phyloP scores from a whole-genome alignment of 2,797 vertebrate genomes.

The Myiotriccus ornatus region DNA sequence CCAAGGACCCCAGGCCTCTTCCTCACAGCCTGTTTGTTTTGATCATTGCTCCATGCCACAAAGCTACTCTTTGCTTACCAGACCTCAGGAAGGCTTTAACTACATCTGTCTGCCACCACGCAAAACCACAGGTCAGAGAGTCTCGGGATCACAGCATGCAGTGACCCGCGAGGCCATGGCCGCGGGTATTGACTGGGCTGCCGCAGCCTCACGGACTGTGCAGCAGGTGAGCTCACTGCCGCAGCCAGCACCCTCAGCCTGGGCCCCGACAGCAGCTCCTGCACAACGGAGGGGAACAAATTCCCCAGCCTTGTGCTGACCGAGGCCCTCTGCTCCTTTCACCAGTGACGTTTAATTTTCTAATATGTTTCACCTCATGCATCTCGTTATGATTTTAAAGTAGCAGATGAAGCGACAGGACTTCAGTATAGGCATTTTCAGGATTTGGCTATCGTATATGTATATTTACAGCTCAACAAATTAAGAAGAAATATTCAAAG shows the following conservation, averaged over 20 bases:
- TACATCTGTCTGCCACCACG: neutral
- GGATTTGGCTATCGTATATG: neutral
- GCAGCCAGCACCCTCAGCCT: neutral
- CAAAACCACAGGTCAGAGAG: neutral
- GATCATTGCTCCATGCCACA: rapidly evolving
- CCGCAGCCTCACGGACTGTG: rapidly evolving
- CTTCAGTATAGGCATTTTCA: neutral
- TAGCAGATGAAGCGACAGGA: rapidly evolving
- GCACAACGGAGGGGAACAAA: rapidly evolving
- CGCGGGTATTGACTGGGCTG: rapidly evolving
- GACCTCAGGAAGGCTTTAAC: neutral
- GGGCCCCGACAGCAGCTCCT: rapidly evolving
- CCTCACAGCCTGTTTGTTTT: neutral
- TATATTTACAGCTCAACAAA: slow-evolving; percentile 29
- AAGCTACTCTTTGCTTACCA: neutral
- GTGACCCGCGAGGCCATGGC: rapidly evolving
- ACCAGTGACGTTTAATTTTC: neutral
- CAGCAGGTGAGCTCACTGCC: neutral
- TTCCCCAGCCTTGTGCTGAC: neutral
- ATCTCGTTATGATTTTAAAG: neutral
- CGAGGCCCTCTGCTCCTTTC: neutral
- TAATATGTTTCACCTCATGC: neutral
- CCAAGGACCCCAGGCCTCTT: neutral
- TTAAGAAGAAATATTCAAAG: slow-evolving; percentile 32
- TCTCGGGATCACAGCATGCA: rapidly evolving